Evolutionary conservation across 2,888 invertebrate genomes (phyloP), one percentile per base, ranked within the genome.

Genomic region (Chloroclystis v-ata): DNA sequence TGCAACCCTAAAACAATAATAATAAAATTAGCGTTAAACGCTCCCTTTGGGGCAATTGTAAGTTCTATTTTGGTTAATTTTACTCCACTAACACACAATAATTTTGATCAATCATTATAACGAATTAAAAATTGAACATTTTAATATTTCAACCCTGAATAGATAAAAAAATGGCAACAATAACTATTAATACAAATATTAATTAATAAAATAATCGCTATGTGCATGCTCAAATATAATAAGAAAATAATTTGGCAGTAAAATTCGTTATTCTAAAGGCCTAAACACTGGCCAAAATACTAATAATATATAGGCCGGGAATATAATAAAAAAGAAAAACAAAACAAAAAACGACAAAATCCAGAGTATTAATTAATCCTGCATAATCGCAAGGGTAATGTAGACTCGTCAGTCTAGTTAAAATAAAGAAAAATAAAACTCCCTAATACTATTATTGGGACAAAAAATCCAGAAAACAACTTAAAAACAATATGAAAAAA

Each of bases 221-320:
- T 83, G 84, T 85, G 84, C 83, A 86, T 82, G 83, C 86, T 84
- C 86, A 85, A 85, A 84, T 83, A 84, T 82, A 73, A 83, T 86
- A 86, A 81, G 84, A 86, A 87, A 86, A 86, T 84, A 87, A 87
- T 85, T 87, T 87, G 87, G 87, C 87, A 87, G 87, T 87, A 87
- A 87, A 84, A 86, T 86, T 86, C 86, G 83, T 87, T 86, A 81
- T 67, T 78, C 82, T 86, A 86, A 82, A 84, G 85, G 85, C 86
- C 85, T 77, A 79, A 60, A 81, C 75, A 81, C 78, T 78, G 85
- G 84, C 86, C 86, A 81, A 84, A 85, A 85, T 82, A 85, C 82
- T 87, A 85, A 76, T 82, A 72, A 79, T 78, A 82, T 80, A 82
- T 86, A 86, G 86, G 86, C 86, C 85, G 72, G 59, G 78, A 83